These are phyloP conservation scores for Hyles vespertilio DNA, from an alignment of 1,140 invertebrate species.

Conservation along the genomic window DNA sequence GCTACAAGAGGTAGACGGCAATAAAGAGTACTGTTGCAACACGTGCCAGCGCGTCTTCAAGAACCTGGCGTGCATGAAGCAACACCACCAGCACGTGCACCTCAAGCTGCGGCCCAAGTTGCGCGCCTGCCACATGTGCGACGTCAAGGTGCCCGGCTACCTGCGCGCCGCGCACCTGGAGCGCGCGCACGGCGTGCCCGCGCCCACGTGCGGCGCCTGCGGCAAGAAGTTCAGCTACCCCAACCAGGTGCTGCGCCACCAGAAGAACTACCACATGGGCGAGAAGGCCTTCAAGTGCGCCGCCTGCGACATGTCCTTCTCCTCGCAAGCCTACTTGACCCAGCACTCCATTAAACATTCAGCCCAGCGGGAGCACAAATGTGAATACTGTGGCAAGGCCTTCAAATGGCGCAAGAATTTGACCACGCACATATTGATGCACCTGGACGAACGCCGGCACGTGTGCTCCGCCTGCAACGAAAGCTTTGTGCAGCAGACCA, in stretches of 20 bases:
- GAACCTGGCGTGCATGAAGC: conserved; percentile 18
- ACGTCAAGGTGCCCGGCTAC: conserved; percentile 8
- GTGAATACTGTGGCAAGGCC: conserved; percentile 61
- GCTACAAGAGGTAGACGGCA: conserved; percentile 17
- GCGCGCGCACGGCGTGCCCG: conserved; percentile 26
- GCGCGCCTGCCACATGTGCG: conserved; percentile 29
- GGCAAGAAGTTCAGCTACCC: conserved; percentile 41
- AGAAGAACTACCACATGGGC: conserved; percentile 32
- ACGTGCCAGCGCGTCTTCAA: conserved; percentile 23
- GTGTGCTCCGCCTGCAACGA: conserved; percentile 6
- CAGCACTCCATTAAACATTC: conserved; percentile 16
- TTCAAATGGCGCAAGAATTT: conserved; percentile 40
- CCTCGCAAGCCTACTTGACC: neutral
- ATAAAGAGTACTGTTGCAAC: conserved; percentile 22
- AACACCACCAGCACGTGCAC: conserved; percentile 35
- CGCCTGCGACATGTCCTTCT: conserved; percentile 9
- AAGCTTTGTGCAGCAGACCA: conserved; percentile 7
- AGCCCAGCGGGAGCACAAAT: conserved; percentile 25
- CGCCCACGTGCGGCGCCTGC: conserved; percentile 34
- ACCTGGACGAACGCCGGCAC: conserved; percentile 69
- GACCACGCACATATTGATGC: conserved; percentile 50
- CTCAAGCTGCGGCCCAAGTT: conserved; percentile 30
- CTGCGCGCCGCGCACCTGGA: conserved; percentile 23
- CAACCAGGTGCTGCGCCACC: conserved; percentile 30
- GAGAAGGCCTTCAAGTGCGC: conserved; percentile 13